Evolutionary conservation across 2,888 invertebrate genomes (phyloP).

Genomic region (Drosophila lacicola): DNA sequence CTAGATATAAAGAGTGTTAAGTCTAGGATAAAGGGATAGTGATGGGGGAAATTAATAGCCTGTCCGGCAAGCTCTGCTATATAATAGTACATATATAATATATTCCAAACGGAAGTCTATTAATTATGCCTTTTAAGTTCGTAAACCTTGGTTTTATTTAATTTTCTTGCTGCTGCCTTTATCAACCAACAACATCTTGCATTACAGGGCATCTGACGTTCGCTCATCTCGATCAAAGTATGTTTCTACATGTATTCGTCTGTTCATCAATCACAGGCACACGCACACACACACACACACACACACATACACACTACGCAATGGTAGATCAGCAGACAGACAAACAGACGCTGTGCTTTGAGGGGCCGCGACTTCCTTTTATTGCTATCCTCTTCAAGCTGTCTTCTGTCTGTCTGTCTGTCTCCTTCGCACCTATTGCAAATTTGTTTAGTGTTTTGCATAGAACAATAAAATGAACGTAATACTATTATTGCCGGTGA

Average conservation of each 20-base stretch:
- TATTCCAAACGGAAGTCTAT: too few relatives aligned
- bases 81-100: too few relatives aligned
- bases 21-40: too few relatives aligned
- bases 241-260: slow-evolving; percentile 5
- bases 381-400: slow-evolving; percentile 4
- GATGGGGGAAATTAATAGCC: too few relatives aligned
- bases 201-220: slow-evolving; percentile 13
- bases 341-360: slow-evolving; percentile 19
- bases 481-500: slow-evolving; percentile 65
- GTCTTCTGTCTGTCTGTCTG: background rate
- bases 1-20: too few relatives aligned
- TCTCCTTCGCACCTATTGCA: slow-evolving; percentile 9
- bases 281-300: slow-evolving; percentile 12
- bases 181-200: too few relatives aligned
- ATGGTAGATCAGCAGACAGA: slow-evolving; percentile 14
- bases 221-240: background rate
- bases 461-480: slow-evolving; percentile 41
- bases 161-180: too few relatives aligned
- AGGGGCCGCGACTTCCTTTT: slow-evolving; percentile 29
- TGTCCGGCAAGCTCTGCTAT: too few relatives aligned
- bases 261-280: slow-evolving; percentile 39
- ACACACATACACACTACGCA: slow-evolving; percentile 1
- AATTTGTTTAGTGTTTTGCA: slow-evolving; percentile 41
- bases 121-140: too few relatives aligned
- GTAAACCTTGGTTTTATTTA: too few relatives aligned